Evolutionary conservation across 2,888 invertebrate species (phyloP), one percentile per base, ranked within the genome.

Genomic region (Molanna angustata): DNA sequence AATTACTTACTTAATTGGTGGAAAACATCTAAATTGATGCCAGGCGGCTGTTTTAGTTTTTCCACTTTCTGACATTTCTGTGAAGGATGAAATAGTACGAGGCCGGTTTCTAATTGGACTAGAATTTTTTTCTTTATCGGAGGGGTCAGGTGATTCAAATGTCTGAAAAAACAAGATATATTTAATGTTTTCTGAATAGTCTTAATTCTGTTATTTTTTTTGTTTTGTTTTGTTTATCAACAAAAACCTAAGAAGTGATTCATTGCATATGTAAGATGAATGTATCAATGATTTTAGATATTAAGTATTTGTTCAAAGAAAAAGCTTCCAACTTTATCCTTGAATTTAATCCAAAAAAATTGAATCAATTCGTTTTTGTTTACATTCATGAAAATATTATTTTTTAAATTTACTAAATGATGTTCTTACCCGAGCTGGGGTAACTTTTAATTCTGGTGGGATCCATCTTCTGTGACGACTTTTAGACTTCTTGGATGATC

Each of bases 371-470:
- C n/a, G n/a, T n/a, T n/a, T n/a, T n/a, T n/a, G n/a, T n/a, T n/a
- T n/a, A n/a, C n/a, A n/a, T n/a, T n/a, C n/a, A n/a, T n/a, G n/a
- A n/a, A n/a, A n/a, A n/a, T n/a, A n/a, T n/a, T n/a, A n/a, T n/a
- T n/a, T n/a, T n/a, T n/a, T n/a, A n/a, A n/a, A n/a, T n/a, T n/a
- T n/a, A n/a, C n/a, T n/a, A n/a, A n/a, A n/a, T 31, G 22, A 44
- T 20, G n/a, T 19, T 7, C 43, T 67, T 70, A 76, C 77, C 60
- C 71, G 70, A 41, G 74, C 76, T 49, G 70, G 72, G 55, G 74
- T 68, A 44, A 78, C 75, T 66, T 74, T 77, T 2, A 78, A 64
- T 64, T 78, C 78, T 2, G 78, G 78, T 9, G 78, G 78, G 77
- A 78, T 77, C 66, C 73, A 74, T 66, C 77, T 78, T 63, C 73